phyloP scores from a whole-genome alignment of 64 coral and sea anemone genomes.

The Montipora sp. region DNA sequence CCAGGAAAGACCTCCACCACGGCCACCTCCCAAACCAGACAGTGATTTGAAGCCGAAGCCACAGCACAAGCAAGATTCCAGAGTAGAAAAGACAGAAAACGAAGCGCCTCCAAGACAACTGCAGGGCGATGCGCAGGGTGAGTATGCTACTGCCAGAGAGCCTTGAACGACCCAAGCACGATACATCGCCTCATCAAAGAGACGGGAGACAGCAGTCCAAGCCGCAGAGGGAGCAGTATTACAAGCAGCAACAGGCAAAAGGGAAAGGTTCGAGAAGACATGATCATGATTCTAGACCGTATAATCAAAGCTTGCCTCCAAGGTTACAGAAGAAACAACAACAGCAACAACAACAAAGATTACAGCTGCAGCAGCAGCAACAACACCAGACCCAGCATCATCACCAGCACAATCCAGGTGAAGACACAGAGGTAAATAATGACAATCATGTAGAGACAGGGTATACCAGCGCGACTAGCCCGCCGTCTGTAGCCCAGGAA shows the following conservation, averaged over 20 bases:
- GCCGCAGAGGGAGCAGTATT: constrained; percentile 49
- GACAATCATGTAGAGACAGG: background rate
- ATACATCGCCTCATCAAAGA: background rate
- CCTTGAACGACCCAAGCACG: background rate
- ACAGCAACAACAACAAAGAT: constrained; percentile 82
- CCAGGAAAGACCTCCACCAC: constrained; percentile 24
- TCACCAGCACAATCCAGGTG: background rate
- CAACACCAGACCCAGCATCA: constrained; percentile 14
- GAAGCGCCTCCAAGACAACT: constrained; percentile 13
- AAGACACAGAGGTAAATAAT: background rate
- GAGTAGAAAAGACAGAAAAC: constrained; percentile 16
- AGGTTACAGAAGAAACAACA: constrained; percentile 91
- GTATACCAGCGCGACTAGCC: background rate
- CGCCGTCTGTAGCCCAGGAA: constrained; percentile 28
- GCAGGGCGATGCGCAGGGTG: constrained; percentile 19
- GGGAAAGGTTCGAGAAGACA: constrained; percentile 77
- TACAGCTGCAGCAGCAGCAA: constrained; percentile 24
- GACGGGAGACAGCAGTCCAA: constrained; percentile 39
- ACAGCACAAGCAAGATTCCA: constrained; percentile 31
- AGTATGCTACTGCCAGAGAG: constrained; percentile 23
- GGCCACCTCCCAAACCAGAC: constrained; percentile 32
- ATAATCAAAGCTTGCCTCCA: constrained; percentile 89
- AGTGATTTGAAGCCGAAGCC: constrained; percentile 23
- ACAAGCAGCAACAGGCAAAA: constrained; percentile 62
- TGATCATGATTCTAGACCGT: constrained; percentile 76